phyloP scores from a whole-genome alignment of 2,113 vertebrate genomes.

The Psettodes erumei region DNA sequence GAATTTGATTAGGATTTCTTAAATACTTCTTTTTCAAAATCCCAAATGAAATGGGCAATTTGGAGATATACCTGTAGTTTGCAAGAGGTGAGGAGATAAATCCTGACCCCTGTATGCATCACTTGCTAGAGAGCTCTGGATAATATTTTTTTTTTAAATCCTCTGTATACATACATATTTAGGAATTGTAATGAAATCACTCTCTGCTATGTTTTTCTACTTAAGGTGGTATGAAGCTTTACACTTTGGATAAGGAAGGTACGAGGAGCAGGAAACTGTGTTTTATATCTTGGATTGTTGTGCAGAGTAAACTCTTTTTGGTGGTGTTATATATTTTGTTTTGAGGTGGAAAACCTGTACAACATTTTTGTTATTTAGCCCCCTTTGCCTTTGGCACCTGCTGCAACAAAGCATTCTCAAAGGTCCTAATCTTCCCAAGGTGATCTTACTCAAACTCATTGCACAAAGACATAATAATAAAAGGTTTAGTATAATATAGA shows the following conservation, averaged over 20 bases:
- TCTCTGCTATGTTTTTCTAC: neutral
- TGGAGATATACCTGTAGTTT: neutral
- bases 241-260: no score
- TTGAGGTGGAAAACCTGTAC: constrained; percentile 15
- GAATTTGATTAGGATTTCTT: neutral
- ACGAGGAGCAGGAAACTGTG: constrained; percentile 29
- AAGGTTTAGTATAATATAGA: constrained; percentile 82
- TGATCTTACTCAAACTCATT: constrained; percentile 71
- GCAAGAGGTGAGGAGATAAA: neutral
- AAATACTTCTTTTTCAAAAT: neutral
- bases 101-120: neutral
- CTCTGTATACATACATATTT: no score
- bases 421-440: constrained; percentile 68
- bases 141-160: neutral
- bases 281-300: constrained; percentile 12
- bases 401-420: constrained; percentile 49
- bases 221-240: neutral
- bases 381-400: constrained; percentile 38
- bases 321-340: constrained; percentile 18
- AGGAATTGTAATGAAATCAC: no score
- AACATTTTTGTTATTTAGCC: constrained; percentile 17
- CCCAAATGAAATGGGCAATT: neutral
- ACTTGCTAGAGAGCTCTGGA: neutral
- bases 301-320: neutral
- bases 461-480: constrained; percentile 76